Conservation (phyloP, 2,797 vertebrate genomes). For the Alauda arvensis region DNA sequence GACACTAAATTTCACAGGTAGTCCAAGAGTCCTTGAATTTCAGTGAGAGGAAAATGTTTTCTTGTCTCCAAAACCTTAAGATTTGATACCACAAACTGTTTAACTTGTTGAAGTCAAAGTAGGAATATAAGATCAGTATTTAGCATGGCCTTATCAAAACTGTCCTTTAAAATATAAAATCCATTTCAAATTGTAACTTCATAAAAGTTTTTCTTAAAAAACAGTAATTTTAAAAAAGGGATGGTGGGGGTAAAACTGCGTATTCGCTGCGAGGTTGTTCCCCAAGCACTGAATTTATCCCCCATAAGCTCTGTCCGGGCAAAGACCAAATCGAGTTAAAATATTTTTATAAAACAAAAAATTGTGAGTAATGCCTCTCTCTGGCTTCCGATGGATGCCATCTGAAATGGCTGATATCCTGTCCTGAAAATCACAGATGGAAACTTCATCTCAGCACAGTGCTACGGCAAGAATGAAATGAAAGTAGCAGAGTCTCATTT, state of each 20-base stretch:
- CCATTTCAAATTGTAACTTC: neutral
- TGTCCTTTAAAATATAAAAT: neutral
- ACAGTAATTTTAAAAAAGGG: neutral
- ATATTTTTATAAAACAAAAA: neutral
- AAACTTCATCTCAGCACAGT: constrained; percentile 44
- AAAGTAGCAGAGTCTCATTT: constrained; percentile 72
- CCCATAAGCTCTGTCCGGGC: neutral
- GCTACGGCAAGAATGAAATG: constrained; percentile 63
- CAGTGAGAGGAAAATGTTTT: neutral
- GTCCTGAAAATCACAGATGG: constrained; percentile 60
- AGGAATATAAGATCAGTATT: neutral
- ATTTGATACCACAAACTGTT: neutral
- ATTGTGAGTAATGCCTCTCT: neutral
- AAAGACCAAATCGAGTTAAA: neutral
- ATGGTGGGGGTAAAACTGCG: neutral
- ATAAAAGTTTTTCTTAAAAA: neutral
- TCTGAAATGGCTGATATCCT: constrained; percentile 47
- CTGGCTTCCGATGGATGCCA: neutral
- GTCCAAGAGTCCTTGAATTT: neutral
- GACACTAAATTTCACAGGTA: neutral
- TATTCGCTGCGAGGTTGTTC: neutral
- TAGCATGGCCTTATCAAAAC: neutral
- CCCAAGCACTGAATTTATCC: neutral
- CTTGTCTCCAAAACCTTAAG: neutral
- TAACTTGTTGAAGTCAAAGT: neutral